These are phyloP conservation scores for Meleagris gallopavo DNA, from an alignment of 2,113 vertebrate genomes.

Conservation along the genomic window DNA sequence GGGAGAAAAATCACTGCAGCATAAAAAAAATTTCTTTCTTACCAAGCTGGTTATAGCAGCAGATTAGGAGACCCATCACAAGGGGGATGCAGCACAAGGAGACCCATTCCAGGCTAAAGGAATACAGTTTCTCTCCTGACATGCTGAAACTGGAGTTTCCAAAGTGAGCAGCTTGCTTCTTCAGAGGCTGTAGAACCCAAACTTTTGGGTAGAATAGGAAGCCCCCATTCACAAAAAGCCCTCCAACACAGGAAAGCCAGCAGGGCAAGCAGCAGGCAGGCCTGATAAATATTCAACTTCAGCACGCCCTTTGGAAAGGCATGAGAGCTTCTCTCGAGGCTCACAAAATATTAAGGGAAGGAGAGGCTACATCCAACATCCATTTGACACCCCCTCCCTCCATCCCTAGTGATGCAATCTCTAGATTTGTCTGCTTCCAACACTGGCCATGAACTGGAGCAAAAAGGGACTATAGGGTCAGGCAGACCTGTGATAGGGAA, in stretches of 20 bases:
- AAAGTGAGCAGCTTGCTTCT: background rate
- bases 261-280: background rate
- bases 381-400: background rate
- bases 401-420: background rate
- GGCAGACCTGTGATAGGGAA: background rate
- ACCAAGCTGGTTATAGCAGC: constrained; percentile 9
- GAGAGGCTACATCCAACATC: background rate
- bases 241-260: background rate
- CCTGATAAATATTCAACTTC: background rate
- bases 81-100: no score
- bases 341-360: background rate
- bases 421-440: background rate
- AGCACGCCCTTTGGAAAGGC: background rate
- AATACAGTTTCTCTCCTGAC: background rate
- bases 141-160: background rate
- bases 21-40: constrained; percentile 8
- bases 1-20: constrained; percentile 36
- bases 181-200: background rate
- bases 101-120: background rate
- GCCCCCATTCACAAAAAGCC: background rate
- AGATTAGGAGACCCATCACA: background rate
- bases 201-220: background rate
- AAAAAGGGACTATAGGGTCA: background rate
- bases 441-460: background rate
- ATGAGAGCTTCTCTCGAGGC: background rate